Conservation (phyloP, 2,797 vertebrate species). For the Trachurus trachurus region DNA sequence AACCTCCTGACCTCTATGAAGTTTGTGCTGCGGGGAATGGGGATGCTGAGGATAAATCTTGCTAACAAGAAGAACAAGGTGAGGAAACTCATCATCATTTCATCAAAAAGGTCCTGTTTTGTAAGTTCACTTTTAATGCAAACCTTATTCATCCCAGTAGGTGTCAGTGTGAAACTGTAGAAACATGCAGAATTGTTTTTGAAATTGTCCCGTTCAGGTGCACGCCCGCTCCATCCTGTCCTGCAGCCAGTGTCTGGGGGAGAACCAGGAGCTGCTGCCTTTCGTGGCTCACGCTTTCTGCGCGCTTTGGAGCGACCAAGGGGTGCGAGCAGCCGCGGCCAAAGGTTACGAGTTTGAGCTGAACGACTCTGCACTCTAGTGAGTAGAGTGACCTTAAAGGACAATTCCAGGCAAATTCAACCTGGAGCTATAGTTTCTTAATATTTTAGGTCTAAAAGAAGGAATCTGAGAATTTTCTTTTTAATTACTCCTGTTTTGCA, state of each 20-base stretch:
- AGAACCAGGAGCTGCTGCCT: conserved; percentile 84
- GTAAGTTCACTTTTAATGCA: background rate
- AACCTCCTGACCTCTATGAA: conserved; percentile 87
- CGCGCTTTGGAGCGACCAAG: conserved; percentile 85
- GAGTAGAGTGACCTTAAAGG: conserved; percentile 69
- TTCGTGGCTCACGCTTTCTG: conserved; percentile 83
- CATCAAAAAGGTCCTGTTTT: background rate
- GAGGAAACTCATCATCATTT: background rate
- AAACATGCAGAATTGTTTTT: background rate
- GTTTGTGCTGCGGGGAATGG: conserved; percentile 86
- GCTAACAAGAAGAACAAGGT: conserved; percentile 84
- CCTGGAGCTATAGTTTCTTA: too few relatives aligned
- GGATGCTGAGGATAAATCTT: conserved; percentile 84
- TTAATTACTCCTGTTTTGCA: too few relatives aligned
- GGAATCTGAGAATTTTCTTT: too few relatives aligned
- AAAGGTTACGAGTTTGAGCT: conserved; percentile 85
- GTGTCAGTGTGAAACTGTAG: conserved; percentile 62
- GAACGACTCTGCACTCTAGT: conserved; percentile 89
- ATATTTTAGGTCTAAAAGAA: too few relatives aligned
- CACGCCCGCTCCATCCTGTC: conserved; percentile 85
- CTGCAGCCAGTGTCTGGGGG: conserved; percentile 82
- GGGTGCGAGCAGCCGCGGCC: conserved; percentile 76
- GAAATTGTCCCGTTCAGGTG: conserved; percentile 52
- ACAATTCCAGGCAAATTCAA: too few relatives aligned
- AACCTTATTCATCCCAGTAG: conserved; percentile 58